Conservation (phyloP, 2,113 vertebrate genomes). For the Athene cunicularia region DNA sequence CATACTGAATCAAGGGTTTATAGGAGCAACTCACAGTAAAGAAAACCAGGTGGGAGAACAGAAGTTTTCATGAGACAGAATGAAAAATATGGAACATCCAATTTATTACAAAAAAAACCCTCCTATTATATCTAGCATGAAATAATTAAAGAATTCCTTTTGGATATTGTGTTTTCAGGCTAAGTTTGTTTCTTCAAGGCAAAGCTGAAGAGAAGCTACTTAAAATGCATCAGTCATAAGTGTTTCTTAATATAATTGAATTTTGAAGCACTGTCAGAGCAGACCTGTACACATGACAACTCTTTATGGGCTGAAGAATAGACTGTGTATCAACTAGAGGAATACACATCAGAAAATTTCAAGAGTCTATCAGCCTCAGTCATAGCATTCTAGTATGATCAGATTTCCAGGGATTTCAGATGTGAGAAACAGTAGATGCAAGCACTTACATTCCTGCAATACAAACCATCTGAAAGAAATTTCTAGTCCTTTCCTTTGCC, state of each 20-base stretch:
- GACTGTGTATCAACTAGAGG: not conserved
- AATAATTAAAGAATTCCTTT: not conserved
- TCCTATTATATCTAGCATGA: not conserved
- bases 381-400: not conserved
- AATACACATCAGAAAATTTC: not conserved
- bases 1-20: not conserved
- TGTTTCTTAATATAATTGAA: not conserved
- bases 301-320: not conserved
- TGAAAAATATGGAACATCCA: not conserved
- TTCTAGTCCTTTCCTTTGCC: not conserved
- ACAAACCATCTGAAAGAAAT: not conserved
- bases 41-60: not conserved
- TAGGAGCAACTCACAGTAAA: not conserved
- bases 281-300: not conserved
- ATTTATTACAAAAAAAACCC: not conserved
- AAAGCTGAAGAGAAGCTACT: not conserved
- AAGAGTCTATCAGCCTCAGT: not conserved
- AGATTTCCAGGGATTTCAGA: not conserved
- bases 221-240: not conserved
- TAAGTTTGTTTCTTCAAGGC: not conserved
- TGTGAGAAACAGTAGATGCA: not conserved
- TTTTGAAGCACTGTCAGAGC: not conserved
- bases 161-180: not conserved
- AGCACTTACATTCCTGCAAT: not conserved
- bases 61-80: not conserved